Conservation (phyloP, 1,140 invertebrate species). For the Ditylenchus dipsaci region DNA sequence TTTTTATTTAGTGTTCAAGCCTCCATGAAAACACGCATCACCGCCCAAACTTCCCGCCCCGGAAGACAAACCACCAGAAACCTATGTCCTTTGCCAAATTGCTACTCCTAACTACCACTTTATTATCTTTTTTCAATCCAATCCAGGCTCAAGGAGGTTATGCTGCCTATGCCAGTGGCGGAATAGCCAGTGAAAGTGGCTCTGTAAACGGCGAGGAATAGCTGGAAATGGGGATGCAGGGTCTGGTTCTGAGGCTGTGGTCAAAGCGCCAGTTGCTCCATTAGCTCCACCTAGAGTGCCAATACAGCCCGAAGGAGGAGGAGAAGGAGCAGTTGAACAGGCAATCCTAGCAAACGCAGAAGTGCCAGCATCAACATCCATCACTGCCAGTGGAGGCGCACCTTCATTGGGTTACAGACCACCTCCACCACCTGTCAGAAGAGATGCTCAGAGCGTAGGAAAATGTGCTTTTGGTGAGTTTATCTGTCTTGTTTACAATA, state of each 20-base stretch:
- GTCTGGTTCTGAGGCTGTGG: neutral
- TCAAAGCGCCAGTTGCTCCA: constrained; percentile 15
- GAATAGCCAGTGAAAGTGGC: neutral
- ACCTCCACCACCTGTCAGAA: constrained; percentile 40
- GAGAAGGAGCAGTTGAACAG: too few species aligned
- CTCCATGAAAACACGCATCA: too few species aligned
- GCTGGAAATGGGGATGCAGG: constrained; percentile 6
- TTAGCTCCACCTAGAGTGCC: constrained; percentile 20
- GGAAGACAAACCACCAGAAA: too few species aligned
- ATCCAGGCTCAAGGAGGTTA: constrained; percentile 1
- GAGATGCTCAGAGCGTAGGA: constrained; percentile 31
- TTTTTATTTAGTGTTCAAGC: too few species aligned
- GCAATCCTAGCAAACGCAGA: neutral
- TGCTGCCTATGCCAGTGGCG: constrained; percentile 9
- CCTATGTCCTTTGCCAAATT: too few species aligned
- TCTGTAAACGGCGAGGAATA: constrained; percentile 1
- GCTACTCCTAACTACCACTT: too few species aligned
- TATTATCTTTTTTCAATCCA: too few species aligned
- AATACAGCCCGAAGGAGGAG: neutral
- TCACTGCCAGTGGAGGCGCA: neutral
- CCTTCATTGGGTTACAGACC: constrained; percentile 35
- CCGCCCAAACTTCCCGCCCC: too few species aligned
- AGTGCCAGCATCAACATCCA: neutral
- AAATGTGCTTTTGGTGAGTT: constrained; percentile 40
- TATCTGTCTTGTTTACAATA: too few species aligned